Conservation (phyloP, 2,888 invertebrate species). For the Petrolisthes manimaculis region DNA sequence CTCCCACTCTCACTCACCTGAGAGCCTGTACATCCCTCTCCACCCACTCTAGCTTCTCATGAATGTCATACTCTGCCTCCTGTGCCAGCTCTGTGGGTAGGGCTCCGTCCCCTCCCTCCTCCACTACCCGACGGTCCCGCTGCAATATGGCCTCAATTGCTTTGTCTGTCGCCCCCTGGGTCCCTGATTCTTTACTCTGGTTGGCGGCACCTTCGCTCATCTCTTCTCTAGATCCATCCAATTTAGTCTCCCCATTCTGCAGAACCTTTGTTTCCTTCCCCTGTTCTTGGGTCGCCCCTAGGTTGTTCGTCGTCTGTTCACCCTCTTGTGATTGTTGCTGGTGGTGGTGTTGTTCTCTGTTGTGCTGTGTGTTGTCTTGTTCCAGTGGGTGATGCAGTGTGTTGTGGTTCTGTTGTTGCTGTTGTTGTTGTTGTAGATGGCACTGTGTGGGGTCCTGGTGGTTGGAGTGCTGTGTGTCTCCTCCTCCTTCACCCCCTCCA, state of each 20-base stretch:
- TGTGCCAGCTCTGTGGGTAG: constrained; percentile 35
- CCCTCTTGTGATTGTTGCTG: neutral
- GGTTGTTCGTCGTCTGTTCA: too few relatives aligned
- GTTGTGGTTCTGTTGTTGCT: neutral
- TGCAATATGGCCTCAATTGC: constrained; percentile 27
- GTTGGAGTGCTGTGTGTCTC: neutral
- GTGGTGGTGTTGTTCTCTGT: neutral
- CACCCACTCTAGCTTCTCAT: constrained; percentile 64
- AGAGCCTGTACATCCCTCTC: constrained; percentile 47
- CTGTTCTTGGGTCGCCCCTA: neutral
- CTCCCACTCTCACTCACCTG: constrained; percentile 45
- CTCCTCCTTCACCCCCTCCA: neutral
- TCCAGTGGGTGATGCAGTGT: neutral
- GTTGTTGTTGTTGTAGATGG: neutral
- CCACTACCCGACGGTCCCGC: constrained; percentile 42
- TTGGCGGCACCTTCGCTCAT: too few relatives aligned
- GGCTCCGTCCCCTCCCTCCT: constrained; percentile 15
- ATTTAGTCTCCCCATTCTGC: too few relatives aligned
- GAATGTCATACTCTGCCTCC: constrained; percentile 61
- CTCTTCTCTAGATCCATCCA: too few relatives aligned
- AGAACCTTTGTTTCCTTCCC: neutral
- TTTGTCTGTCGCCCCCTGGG: neutral
- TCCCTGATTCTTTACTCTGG: neutral
- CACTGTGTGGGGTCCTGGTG: neutral
- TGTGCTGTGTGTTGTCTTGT: neutral